phyloP scores from a whole-genome alignment of 1,140 invertebrate genomes.

The Argopecten irradians region DNA sequence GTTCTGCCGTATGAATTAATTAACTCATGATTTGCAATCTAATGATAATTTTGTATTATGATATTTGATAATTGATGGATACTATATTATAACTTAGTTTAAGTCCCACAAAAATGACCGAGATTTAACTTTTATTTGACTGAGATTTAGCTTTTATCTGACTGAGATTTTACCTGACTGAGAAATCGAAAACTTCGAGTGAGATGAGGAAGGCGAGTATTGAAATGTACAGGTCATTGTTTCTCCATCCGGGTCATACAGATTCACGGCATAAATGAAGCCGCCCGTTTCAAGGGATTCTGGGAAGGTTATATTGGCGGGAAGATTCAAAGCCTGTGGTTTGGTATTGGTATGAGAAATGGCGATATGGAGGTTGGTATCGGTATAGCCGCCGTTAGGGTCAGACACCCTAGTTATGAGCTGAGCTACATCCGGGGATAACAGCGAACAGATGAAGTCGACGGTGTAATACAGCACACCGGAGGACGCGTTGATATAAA shows the following conservation, averaged over 20 bases:
- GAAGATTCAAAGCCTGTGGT: not conserved
- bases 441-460: not conserved
- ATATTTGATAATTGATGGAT: too few species aligned
- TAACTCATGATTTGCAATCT: too few species aligned
- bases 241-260: not conserved
- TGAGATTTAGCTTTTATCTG: too few species aligned
- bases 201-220: not conserved
- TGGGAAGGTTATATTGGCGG: not conserved
- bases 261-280: not conserved
- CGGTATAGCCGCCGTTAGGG: not conserved
- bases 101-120: too few species aligned
- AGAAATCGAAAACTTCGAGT: not conserved
- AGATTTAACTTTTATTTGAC: too few species aligned
- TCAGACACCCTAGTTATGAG: not conserved
- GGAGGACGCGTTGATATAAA: not conserved
- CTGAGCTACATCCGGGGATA: not conserved
- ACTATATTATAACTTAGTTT: too few species aligned
- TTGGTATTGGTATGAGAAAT: not conserved
- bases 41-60: too few species aligned
- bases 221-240: not conserved
- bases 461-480: not conserved
- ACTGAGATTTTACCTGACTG: not conserved
- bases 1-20: too few species aligned
- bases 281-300: not conserved
- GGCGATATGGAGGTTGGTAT: not conserved